phyloP scores from a whole-genome alignment of 92 coral and sea anemone genomes.

The Heliopora coerulea region DNA sequence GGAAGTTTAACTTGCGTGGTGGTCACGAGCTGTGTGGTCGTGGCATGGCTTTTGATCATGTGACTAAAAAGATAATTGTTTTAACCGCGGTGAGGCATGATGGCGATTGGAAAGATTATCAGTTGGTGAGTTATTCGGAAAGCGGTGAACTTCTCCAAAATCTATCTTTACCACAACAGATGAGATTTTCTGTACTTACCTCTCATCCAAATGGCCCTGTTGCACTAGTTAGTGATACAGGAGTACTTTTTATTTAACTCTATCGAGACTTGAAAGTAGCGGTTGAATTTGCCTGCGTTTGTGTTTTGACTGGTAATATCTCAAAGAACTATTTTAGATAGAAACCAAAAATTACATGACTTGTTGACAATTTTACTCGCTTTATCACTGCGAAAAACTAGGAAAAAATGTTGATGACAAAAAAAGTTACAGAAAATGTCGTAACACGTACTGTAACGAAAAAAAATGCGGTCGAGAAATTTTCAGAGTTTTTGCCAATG shows the following conservation, averaged over 20 bases:
- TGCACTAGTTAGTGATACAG: conserved; percentile 8
- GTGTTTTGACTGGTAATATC: too few species aligned
- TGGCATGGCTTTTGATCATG: conserved; percentile 7
- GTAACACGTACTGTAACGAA: too few species aligned
- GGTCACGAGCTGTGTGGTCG: conserved; percentile 3
- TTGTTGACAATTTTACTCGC: too few species aligned
- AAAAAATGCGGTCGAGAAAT: too few species aligned
- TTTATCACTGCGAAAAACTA: too few species aligned
- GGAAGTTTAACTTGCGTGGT: background rate
- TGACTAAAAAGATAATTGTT: background rate
- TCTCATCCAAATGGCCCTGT: conserved; percentile 22
- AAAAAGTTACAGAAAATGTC: too few species aligned
- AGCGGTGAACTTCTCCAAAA: conserved; percentile 2
- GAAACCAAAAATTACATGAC: too few species aligned
- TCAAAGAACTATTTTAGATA: too few species aligned
- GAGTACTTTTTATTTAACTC: conserved; percentile 10
- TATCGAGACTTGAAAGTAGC: too few species aligned
- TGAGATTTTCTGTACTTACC: background rate
- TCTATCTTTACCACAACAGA: conserved; percentile 6
- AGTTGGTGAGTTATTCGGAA: conserved; percentile 3
- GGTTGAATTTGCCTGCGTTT: too few species aligned
- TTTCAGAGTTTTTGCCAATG: too few species aligned
- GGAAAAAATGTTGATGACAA: too few species aligned
- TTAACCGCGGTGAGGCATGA: background rate
- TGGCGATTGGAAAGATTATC: background rate